Conservation (phyloP, 2,113 vertebrate species). For the Loxodonta africana region DNA sequence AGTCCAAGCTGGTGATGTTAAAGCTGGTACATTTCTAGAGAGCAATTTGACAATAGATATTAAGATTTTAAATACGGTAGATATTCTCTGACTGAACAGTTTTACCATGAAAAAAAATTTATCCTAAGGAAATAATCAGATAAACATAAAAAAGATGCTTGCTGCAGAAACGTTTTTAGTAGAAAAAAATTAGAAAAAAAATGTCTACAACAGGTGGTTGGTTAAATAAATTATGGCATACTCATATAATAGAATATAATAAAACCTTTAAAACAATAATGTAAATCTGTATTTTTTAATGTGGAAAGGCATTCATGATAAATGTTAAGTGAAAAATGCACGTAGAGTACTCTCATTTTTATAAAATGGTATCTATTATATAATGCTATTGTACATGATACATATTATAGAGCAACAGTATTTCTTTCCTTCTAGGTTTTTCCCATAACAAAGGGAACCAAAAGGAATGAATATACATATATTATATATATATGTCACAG, state of each 20-base stretch:
- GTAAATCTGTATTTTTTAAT: slow-evolving; percentile 12
- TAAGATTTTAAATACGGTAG: slow-evolving; percentile 38
- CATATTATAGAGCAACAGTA: not conserved
- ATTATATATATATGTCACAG: not conserved
- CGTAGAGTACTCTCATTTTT: slow-evolving; percentile 10
- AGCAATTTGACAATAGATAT: slow-evolving; percentile 54
- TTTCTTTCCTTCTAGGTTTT: slow-evolving; percentile 35
- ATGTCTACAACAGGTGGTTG: not conserved
- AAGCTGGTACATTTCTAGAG: not conserved
- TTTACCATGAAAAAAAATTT: slow-evolving; percentile 49
- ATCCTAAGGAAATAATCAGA: slow-evolving; percentile 33
- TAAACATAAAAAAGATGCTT: slow-evolving; percentile 38
- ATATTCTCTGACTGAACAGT: not conserved
- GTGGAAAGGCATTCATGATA: slow-evolving; percentile 46
- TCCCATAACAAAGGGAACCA: slow-evolving; percentile 14
- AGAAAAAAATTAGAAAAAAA: slow-evolving; percentile 47
- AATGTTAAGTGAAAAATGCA: slow-evolving; percentile 51
- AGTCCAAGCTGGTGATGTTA: not conserved
- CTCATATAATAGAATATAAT: not conserved
- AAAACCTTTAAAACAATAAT: slow-evolving; percentile 42
- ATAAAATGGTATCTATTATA: slow-evolving; percentile 41
- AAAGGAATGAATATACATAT: not conserved
- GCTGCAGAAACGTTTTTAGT: slow-evolving; percentile 4
- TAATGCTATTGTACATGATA: not conserved
- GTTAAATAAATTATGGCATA: slow-evolving; percentile 46